Evolutionary conservation across 2,797 vertebrate genomes (phyloP).

Genomic region (Anguilla obscura): DNA sequence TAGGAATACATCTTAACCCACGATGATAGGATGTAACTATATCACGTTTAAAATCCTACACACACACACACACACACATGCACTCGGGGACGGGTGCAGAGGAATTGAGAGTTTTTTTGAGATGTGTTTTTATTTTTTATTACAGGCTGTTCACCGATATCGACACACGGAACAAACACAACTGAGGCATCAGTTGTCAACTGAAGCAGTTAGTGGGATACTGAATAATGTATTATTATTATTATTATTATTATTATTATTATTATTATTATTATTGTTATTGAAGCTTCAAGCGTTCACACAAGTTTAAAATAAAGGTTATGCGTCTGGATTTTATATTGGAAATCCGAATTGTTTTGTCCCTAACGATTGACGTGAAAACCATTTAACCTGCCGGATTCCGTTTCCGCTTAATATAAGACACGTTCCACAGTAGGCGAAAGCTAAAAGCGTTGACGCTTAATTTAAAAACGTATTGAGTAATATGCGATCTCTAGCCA

Average conservation of each 20-base stretch:
- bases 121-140: neutral
- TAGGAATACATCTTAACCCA: neutral
- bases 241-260: constrained; percentile 25
- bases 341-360: neutral
- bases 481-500: neutral
- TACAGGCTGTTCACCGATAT: neutral
- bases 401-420: neutral
- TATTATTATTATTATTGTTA: constrained; percentile 22
- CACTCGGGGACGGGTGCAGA: neutral
- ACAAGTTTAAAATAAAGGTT: neutral
- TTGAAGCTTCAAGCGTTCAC: neutral
- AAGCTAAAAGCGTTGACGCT: neutral
- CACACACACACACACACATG: neutral
- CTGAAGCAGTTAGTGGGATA: neutral
- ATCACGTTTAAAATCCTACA: neutral
- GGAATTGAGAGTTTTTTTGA: neutral
- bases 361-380: neutral
- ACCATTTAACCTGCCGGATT: neutral
- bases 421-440: neutral
- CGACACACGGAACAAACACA: constrained; percentile 1
- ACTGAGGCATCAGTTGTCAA: neutral
- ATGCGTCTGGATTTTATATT: neutral
- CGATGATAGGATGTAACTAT: neutral
- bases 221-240: constrained; percentile 1
- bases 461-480: neutral